These are phyloP conservation scores for Gallinago nigripennis DNA, from an alignment of 2,797 vertebrate genomes.

Conservation along the genomic window DNA sequence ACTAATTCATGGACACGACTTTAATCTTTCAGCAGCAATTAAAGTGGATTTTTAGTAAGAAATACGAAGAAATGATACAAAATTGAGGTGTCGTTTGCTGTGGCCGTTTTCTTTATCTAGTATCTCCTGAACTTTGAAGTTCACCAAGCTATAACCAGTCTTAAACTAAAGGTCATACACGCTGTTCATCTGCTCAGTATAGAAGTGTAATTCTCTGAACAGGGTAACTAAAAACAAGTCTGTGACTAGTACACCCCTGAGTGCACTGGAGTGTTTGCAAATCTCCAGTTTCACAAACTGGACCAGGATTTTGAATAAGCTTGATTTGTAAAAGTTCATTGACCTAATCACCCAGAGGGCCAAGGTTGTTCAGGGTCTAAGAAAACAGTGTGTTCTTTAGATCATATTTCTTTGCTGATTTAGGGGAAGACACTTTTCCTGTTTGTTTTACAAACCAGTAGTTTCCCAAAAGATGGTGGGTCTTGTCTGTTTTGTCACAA, in stretches of 20 bases:
- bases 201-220: not conserved
- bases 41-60: not conserved
- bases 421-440: constrained; percentile 3
- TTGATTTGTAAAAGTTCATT: constrained; percentile 57
- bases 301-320: constrained; percentile 17
- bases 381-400: constrained; percentile 49
- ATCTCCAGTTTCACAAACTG: constrained; percentile 36
- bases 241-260: not conserved
- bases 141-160: not conserved
- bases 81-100: not conserved
- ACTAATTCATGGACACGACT: not conserved
- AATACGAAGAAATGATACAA: not conserved
- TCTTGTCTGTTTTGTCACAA: not conserved
- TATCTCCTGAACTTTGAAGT: not conserved
- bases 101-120: not conserved
- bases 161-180: not conserved
- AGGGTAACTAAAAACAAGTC: not conserved
- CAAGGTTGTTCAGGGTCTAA: constrained; percentile 63
- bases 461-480: not conserved
- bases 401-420: constrained; percentile 46
- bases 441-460: not conserved
- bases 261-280: not conserved
- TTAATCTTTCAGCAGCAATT: not conserved
- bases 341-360: constrained; percentile 34
- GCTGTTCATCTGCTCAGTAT: not conserved